Conservation (phyloP, 2,113 vertebrate species). For the Rhinichthys klamathensis region DNA sequence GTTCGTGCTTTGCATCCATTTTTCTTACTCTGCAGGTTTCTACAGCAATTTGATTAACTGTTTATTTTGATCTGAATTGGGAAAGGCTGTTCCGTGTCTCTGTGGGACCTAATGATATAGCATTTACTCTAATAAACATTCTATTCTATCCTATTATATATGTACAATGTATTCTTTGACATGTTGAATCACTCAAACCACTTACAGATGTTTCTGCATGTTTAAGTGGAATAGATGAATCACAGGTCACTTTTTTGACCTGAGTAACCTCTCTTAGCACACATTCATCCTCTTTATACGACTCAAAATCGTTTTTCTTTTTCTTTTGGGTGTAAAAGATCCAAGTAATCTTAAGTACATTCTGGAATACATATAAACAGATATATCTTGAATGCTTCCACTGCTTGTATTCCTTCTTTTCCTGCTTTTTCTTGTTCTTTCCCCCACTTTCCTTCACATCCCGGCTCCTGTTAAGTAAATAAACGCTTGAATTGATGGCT, state of each 20-base stretch:
- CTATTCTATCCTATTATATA: neutral
- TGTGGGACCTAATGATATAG: neutral
- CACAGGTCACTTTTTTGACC: neutral
- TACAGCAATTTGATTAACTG: neutral
- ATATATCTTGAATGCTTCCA: neutral
- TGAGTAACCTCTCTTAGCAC: too few species aligned
- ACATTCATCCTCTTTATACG: neutral
- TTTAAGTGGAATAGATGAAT: neutral
- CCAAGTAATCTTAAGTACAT: neutral
- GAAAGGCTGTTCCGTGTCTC: slow-evolving; percentile 4
- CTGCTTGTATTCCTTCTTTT: slow-evolving; percentile 9
- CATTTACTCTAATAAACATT: neutral
- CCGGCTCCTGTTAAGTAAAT: slow-evolving; percentile 38
- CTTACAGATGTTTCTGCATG: neutral
- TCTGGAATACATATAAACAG: slow-evolving; percentile 7
- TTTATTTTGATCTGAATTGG: slow-evolving; percentile 22
- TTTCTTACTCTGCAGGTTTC: neutral
- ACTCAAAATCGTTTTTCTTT: neutral
- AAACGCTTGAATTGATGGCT: slow-evolving; percentile 29
- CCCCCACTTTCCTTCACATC: neutral
- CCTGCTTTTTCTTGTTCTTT: neutral
- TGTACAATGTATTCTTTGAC: neutral
- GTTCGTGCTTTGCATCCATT: slow-evolving; percentile 17
- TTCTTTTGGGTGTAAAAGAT: neutral
- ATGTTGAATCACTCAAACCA: neutral